Base-by-base conservation (phyloP, 2,888 invertebrate genomes). In the Zelleria hepariella region DNA sequence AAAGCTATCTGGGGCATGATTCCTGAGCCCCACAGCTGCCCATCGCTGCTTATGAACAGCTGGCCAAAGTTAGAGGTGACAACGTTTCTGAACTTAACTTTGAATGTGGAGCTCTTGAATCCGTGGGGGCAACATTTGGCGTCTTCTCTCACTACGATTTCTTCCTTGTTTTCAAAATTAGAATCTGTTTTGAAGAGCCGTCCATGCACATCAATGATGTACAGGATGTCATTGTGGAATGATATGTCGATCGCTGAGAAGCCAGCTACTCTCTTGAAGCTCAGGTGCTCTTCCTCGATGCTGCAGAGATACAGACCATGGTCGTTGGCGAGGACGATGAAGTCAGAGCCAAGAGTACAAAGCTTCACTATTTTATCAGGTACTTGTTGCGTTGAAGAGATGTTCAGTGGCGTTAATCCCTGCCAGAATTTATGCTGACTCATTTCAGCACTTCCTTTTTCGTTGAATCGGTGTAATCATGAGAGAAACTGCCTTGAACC, bases 11-110 rank as follows among this genome's bases (percentile, higher is more conserved):
- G 92, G 5, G 92, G 91, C 89, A 93, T 93, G 68, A 80, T 75
- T 58, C 94, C 94, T 51, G 90, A 91, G 0, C 92, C 93, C 93
- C 93, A 94, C 2, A 94, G 82, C 67, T 93, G 91, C 10, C 93
- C 93, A 75, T 85, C 90, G 66, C 91, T 92, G 54, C 92, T 92
- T 15, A 93, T 90, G 72, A 91, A 93, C 7, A 94, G 82, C 67
- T 90, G 87, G 8, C 92, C 91, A 74, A 90, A 91, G 67, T 91
- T 90, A 69, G 90, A 92, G 25, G 91, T 89, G 15, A 91, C 90
- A 64, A 94, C 86, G 70, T 90, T 90, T 63, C 91, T 90, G 59
- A 93, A 91, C 76, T 90, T 92, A 58, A 91, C 89, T 74, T 91
- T 90, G 66, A 87, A 91, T 70, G 89, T 91, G 59, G 91, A 91